Conservation (phyloP, 1,140 invertebrate species). For the Epicauta chinensis region DNA sequence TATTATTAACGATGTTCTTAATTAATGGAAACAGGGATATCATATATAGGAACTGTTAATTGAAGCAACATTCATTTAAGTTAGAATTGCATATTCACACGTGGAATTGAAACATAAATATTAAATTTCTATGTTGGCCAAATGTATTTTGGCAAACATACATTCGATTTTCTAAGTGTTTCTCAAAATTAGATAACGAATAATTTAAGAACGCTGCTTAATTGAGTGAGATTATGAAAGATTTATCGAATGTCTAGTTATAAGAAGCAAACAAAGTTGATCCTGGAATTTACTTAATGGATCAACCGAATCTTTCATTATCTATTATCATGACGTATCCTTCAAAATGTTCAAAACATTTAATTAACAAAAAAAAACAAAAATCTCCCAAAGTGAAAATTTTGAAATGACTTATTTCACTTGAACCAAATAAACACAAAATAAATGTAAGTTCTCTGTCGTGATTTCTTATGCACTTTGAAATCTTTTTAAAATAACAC, state of each 20-base stretch:
- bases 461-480: constrained; percentile 12
- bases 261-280: constrained; percentile 9
- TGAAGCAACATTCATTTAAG: constrained; percentile 11
- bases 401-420: background rate
- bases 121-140: constrained; percentile 14
- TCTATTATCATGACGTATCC: background rate
- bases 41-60: constrained; percentile 6
- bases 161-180: constrained; percentile 9
- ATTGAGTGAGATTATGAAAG: constrained; percentile 8
- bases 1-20: constrained; percentile 9
- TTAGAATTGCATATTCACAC: constrained; percentile 12
- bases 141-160: constrained; percentile 13
- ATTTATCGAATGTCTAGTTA: constrained; percentile 7
- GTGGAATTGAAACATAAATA: constrained; percentile 16
- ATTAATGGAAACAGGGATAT: constrained; percentile 11
- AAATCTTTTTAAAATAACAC: constrained; percentile 18
- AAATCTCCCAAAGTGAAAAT: too few species aligned
- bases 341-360: background rate
- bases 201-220: constrained; percentile 12
- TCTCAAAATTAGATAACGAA: constrained; percentile 13
- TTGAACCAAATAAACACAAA: constrained; percentile 10
- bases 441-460: constrained; percentile 5
- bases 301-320: background rate
- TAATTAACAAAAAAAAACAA: constrained; percentile 1
- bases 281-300: constrained; percentile 14